Conservation (phyloP, 2,113 vertebrate genomes). For the Dipodomys merriami region DNA sequence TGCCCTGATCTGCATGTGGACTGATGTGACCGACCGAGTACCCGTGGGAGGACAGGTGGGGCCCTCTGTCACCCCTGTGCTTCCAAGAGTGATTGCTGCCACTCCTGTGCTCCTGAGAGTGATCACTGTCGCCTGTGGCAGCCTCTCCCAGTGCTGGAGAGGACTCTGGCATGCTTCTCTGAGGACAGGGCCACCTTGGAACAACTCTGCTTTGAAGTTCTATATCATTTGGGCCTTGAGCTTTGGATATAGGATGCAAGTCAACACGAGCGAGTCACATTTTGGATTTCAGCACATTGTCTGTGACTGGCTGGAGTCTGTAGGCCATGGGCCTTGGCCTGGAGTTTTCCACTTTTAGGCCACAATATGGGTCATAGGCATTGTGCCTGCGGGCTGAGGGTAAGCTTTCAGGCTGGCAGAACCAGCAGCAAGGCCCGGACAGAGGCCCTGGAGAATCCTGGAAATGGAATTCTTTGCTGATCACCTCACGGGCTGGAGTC, state of each 20-base stretch:
- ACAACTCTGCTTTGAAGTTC: neutral
- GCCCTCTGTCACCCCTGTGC: fast-evolving
- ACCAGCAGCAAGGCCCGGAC: too few species aligned
- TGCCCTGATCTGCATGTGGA: fast-evolving
- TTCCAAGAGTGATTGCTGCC: neutral
- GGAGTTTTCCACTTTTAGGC: neutral
- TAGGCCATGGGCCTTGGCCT: too few species aligned
- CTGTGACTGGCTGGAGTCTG: neutral
- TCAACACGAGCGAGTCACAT: neutral
- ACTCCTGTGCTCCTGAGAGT: neutral
- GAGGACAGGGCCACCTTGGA: neutral
- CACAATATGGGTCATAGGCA: neutral
- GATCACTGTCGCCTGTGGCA: fast-evolving
- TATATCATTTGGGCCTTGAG: neutral
- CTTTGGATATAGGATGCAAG: neutral
- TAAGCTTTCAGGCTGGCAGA: neutral
- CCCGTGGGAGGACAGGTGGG: fast-evolving
- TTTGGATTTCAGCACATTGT: too few species aligned
- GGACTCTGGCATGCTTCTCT: neutral
- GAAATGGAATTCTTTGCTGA: too few species aligned
- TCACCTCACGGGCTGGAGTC: too few species aligned
- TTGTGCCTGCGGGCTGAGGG: neutral
- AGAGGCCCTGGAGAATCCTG: neutral
- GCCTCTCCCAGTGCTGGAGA: neutral
- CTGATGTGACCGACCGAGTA: too few species aligned